Evolutionary conservation across 53 echinoderm and acorn worm species (phyloP).

Genomic region (Arbacia lixula): DNA sequence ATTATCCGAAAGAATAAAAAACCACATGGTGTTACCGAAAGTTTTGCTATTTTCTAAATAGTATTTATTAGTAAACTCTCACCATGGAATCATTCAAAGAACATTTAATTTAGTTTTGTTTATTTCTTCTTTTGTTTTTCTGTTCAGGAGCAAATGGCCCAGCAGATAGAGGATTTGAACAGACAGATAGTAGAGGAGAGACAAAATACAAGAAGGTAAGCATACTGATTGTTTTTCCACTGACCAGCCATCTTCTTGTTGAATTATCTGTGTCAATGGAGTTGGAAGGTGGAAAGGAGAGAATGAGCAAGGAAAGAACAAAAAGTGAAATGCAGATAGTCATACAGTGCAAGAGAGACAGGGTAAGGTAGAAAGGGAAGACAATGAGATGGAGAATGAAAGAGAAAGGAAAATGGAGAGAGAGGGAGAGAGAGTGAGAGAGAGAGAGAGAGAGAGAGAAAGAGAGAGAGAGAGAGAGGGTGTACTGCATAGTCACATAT

Average conservation of each 20-base stretch:
- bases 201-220: constrained; percentile 71
- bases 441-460: not conserved
- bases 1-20: no score
- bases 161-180: constrained; percentile 70
- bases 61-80: no score
- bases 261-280: no score
- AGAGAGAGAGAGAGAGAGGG: not conserved
- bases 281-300: not conserved
- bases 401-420: not conserved
- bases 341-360: no score
- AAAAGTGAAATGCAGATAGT: no score
- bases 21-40: no score
- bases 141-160: constrained; percentile 66
- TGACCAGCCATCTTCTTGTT: no score
- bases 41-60: no score
- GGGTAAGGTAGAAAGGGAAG: not conserved
- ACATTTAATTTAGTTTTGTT: not conserved
- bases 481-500: no score
- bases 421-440: not conserved
- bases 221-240: no score
- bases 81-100: not conserved
- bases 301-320: not conserved
- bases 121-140: constrained; percentile 5
- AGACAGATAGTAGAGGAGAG: constrained; percentile 70
- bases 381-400: not conserved